Evolutionary conservation across 2,797 vertebrate genomes (phyloP).

Genomic region (Chloroceryle inda): DNA sequence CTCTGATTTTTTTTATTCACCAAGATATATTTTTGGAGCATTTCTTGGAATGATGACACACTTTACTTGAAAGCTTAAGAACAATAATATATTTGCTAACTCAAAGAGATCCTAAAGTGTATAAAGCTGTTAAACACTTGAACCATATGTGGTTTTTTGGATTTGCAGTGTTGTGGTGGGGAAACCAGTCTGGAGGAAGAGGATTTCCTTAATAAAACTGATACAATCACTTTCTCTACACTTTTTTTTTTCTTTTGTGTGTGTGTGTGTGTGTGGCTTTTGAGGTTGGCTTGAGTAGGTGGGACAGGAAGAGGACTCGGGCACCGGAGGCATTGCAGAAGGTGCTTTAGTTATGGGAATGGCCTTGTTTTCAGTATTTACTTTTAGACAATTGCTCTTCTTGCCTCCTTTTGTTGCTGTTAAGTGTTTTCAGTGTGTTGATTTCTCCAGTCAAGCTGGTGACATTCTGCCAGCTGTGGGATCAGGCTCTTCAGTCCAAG

Average conservation of each 20-base stretch:
- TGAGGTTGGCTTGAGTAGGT: background rate
- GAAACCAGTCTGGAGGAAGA: background rate
- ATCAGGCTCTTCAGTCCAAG: background rate
- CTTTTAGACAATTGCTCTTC: background rate
- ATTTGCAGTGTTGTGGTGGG: background rate
- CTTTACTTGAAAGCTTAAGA: background rate
- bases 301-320: background rate
- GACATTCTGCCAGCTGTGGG: accelerated
- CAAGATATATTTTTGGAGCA: background rate
- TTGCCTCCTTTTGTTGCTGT: background rate
- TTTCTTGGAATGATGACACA: background rate
- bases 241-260: background rate
- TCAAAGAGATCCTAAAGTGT: background rate
- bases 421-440: background rate
- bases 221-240: background rate
- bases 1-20: background rate
- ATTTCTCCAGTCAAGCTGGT: background rate
- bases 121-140: background rate
- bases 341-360: background rate
- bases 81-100: background rate
- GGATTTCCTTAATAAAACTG: conserved; percentile 10
- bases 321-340: background rate
- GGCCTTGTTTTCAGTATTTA: background rate
- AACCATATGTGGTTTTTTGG: background rate
- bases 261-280: background rate